These are phyloP conservation scores for Onychorhynchus coronatus DNA, from an alignment of 2,113 vertebrate genomes.

Conservation along the genomic window DNA sequence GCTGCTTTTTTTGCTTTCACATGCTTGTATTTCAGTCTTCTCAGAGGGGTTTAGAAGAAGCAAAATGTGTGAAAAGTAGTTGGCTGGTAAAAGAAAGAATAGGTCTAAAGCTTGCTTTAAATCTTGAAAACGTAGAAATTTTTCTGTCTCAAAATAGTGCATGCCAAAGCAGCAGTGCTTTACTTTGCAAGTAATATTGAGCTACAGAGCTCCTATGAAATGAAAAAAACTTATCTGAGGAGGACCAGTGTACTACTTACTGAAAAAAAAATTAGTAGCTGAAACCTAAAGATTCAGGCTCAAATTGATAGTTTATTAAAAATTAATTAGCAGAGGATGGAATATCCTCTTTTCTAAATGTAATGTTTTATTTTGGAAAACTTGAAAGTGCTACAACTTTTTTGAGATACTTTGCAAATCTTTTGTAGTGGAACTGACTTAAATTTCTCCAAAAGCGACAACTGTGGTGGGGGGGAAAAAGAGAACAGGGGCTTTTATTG, in stretches of 20 bases:
- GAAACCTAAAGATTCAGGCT: not conserved
- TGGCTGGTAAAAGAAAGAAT: not conserved
- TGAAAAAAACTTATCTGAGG: not conserved
- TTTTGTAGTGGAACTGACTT: not conserved
- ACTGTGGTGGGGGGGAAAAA: not conserved
- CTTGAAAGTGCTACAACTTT: not conserved
- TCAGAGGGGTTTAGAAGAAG: not conserved
- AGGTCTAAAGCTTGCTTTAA: not conserved
- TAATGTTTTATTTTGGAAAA: not conserved
- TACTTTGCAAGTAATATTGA: not conserved
- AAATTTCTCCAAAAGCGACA: not conserved
- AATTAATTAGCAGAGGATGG: not conserved
- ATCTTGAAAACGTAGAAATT: not conserved
- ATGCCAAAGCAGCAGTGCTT: not conserved
- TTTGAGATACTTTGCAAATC: not conserved
- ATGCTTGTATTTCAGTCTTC: not conserved
- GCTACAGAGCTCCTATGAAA: not conserved
- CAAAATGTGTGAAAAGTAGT: not conserved
- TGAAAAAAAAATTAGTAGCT: fast-evolving
- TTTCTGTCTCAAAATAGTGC: not conserved
- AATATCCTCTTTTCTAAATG: not conserved
- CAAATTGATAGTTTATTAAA: not conserved
- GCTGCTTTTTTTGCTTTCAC: not conserved
- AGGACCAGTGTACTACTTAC: not conserved
- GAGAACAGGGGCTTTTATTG: not conserved